phyloP scores from a whole-genome alignment of 2,888 invertebrate genomes.

The Pterostichus niger region DNA sequence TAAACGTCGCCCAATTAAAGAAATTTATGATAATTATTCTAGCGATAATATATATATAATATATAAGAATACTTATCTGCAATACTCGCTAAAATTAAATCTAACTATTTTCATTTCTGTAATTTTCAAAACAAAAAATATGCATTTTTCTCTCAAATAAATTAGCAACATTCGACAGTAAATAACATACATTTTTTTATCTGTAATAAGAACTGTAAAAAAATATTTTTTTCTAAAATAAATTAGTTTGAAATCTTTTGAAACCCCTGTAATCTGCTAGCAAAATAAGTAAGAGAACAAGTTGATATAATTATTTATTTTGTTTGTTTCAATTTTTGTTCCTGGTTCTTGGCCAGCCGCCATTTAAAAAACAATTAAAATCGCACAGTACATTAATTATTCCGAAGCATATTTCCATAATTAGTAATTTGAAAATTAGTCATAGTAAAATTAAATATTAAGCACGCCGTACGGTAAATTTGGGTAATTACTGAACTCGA shows the following conservation, averaged over 20 bases:
- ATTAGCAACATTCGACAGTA: too few relatives aligned
- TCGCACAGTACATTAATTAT: too few relatives aligned
- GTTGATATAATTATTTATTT: not conserved
- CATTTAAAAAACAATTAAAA: too few relatives aligned
- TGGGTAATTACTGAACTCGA: not conserved
- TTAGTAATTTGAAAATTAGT: not conserved
- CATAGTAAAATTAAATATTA: not conserved
- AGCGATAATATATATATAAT: not conserved
- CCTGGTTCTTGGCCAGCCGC: too few relatives aligned
- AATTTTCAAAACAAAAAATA: too few relatives aligned
- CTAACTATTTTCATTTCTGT: too few relatives aligned
- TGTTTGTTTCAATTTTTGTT: too few relatives aligned
- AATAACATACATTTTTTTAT: too few relatives aligned
- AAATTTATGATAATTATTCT: constrained; percentile 19
- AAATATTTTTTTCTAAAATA: too few relatives aligned
- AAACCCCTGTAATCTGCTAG: not conserved
- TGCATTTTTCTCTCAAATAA: too few relatives aligned
- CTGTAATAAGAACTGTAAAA: too few relatives aligned
- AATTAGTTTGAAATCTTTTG: not conserved
- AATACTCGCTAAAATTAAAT: not conserved
- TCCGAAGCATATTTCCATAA: too few relatives aligned
- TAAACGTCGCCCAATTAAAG: not conserved
- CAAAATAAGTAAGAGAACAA: not conserved
- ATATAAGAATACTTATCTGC: not conserved
- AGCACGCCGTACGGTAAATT: constrained; percentile 8